Evolutionary conservation across 2,113 vertebrate species (phyloP), one percentile per base, ranked within the genome.

Genomic region (Tragelaphus imberbis): DNA sequence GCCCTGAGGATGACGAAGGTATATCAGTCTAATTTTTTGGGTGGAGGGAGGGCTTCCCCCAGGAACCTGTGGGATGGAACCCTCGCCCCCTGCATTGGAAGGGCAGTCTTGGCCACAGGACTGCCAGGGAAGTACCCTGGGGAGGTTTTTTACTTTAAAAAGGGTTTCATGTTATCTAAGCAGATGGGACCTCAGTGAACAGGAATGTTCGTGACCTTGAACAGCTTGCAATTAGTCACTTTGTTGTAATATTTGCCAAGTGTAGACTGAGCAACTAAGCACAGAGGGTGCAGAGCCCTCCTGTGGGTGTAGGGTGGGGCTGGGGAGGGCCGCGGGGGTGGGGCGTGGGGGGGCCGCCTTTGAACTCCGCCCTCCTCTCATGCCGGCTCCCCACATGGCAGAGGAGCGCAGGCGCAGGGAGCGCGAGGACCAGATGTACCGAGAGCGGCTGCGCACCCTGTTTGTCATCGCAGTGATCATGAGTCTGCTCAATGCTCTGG

Each of bases 1-100:
- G 97, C 30, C 98, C 99, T 1, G 99, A 99, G 89, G 99, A 99
- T 44, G 99, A 99, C 7, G 99, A 99, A 98, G 99, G 99, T 99
- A 98, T 0, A 84, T 91, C 5, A 23, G 0, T 95, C 6, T 23
- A 16, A 25, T 44, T 77, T 44, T 2, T 13, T 13, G 71, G 68
- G 10, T 19, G 1, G n/a, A 40, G n/a, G 10, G 2, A 30, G 40
- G 23, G 23, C 40, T 77, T 77, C 40, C 40, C 1, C 71, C 2
- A 1, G 40, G 40, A 23, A 15, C 40, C 40, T 77, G 71, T 77
- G 21, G 71, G 27, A 33, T 80, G 15, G 77, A 80, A 80, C 15
- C 27, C 9, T 4, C 4, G 8, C 28, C 77, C 28, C 28, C 0
- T 80, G 77, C 77, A 80, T 51, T 30, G 47, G 47, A 10, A 33